These are phyloP conservation scores for Molorchus minor DNA, from an alignment of 2,888 invertebrate species.

Conservation along the genomic window DNA sequence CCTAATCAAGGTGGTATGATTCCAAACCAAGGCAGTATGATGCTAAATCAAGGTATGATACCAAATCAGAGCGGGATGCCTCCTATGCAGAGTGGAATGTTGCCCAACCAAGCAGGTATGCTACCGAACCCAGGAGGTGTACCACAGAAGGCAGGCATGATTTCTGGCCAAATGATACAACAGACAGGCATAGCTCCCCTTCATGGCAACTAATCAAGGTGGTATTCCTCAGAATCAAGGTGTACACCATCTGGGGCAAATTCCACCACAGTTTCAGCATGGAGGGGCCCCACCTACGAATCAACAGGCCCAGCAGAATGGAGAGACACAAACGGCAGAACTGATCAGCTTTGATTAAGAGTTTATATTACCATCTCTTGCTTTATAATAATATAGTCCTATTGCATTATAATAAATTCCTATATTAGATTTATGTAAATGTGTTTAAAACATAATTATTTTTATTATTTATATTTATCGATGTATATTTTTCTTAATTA, in stretches of 20 bases:
- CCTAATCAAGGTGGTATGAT: constrained; percentile 12
- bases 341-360: constrained; percentile 80
- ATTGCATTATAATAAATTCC: neutral
- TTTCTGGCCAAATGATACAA: too few species aligned
- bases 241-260: constrained; percentile 33
- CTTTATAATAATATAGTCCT: constrained; percentile 14
- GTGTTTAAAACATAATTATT: neutral
- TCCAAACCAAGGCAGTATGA: constrained; percentile 24
- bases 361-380: constrained; percentile 2
- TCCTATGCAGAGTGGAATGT: constrained; percentile 17
- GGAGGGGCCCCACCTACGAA: constrained; percentile 35
- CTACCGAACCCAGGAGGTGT: constrained; percentile 10
- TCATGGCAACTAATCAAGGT: constrained; percentile 23
- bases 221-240: constrained; percentile 24
- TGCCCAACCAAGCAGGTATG: constrained; percentile 13
- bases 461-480: constrained; percentile 13
- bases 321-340: constrained; percentile 74
- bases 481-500: constrained; percentile 15
- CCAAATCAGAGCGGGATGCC: constrained; percentile 24
- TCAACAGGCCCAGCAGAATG: constrained; percentile 54
- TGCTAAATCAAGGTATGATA: constrained; percentile 5
- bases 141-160: constrained; percentile 15
- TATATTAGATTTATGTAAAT: constrained; percentile 1
- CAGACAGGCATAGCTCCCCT: constrained; percentile 12
- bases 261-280: constrained; percentile 41